These are phyloP conservation scores for Aurelia sp. DNA, from an alignment of 30 jellyfish, hydroid and myxozoan genomes.

Conservation along the genomic window DNA sequence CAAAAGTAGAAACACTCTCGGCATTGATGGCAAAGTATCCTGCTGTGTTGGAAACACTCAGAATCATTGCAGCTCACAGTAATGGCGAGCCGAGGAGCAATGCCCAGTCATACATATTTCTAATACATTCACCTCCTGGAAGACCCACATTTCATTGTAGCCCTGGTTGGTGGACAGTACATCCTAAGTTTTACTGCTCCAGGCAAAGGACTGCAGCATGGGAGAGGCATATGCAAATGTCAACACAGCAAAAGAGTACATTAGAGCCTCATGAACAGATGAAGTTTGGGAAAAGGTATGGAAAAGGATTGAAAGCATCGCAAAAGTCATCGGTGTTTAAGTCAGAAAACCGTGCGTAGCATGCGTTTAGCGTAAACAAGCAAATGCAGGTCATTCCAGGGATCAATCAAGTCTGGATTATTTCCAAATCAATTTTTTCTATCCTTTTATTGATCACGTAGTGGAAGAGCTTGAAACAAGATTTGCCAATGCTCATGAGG, in stretches of 20 bases:
- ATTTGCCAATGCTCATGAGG: slow-evolving; percentile 61
- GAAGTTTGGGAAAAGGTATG: slow-evolving; percentile 52
- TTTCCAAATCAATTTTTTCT: slow-evolving; percentile 26
- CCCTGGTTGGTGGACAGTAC: slow-evolving; percentile 23
- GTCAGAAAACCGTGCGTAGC: slow-evolving; percentile 55
- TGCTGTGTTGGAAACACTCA: slow-evolving; percentile 59
- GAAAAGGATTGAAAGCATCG: slow-evolving; percentile 57
- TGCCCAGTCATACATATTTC: slow-evolving; percentile 45
- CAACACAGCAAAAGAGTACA: slow-evolving; percentile 44
- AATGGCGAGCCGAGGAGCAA: slow-evolving; percentile 64
- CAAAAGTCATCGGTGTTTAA: slow-evolving; percentile 43
- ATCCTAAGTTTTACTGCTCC: slow-evolving; percentile 9
- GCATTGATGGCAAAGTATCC: slow-evolving; percentile 54
- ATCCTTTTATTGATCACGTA: slow-evolving; percentile 55
- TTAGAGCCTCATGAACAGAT: slow-evolving; percentile 37
- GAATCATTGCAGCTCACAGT: slow-evolving; percentile 40
- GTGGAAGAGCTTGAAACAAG: slow-evolving; percentile 48
- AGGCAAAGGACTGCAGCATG: slow-evolving; percentile 30
- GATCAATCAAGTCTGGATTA: slow-evolving; percentile 44
- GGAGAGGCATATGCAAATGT: slow-evolving; percentile 44
- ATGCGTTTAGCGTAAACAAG: slow-evolving; percentile 50
- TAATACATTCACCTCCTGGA: slow-evolving; percentile 41
- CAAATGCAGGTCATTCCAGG: slow-evolving; percentile 49
- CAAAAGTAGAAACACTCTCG: slow-evolving; percentile 54
- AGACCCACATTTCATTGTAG: slow-evolving; percentile 36